These are phyloP conservation scores for Carassius gibelio DNA, from an alignment of 2,113 vertebrate species.

Conservation along the genomic window DNA sequence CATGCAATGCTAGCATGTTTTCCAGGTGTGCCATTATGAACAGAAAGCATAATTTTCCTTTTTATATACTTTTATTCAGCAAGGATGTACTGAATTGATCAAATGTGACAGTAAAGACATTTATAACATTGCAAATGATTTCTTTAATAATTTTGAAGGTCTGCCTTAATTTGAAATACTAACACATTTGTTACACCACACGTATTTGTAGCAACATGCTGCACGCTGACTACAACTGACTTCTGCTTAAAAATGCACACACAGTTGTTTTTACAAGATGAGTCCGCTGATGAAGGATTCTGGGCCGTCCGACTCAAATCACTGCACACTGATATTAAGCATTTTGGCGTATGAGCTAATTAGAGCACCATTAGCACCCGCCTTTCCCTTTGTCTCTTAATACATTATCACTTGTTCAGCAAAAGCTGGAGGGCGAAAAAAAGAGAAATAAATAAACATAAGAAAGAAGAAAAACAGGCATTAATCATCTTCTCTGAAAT, in stretches of 20 bases:
- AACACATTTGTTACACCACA: not conserved
- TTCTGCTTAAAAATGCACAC: slow-evolving; percentile 34
- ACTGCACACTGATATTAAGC: slow-evolving; percentile 56
- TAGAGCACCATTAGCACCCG: slow-evolving; percentile 61
- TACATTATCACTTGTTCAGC: slow-evolving; percentile 58
- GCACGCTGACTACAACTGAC: slow-evolving; percentile 8
- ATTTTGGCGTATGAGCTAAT: slow-evolving; percentile 63
- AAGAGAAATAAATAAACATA: slow-evolving; percentile 18
- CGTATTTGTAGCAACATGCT: not conserved
- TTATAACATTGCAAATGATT: not conserved
- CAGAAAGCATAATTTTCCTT: too few species aligned
- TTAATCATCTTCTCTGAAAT: slow-evolving; percentile 57
- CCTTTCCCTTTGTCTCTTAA: slow-evolving; percentile 53
- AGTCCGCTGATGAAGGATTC: slow-evolving; percentile 56
- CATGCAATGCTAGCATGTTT: too few species aligned
- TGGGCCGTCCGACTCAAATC: slow-evolving; percentile 44
- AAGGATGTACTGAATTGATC: too few species aligned
- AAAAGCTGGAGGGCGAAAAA: slow-evolving; percentile 47
- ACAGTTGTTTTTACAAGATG: slow-evolving; percentile 17
- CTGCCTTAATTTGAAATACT: too few species aligned
- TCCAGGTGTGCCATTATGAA: too few species aligned
- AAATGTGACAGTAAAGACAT: too few species aligned
- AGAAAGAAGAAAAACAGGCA: slow-evolving; percentile 48
- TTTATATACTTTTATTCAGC: too few species aligned
- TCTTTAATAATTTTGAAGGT: not conserved